Evolutionary conservation across 2,113 vertebrate species (phyloP).

Genomic region (Microtus richardsoni): DNA sequence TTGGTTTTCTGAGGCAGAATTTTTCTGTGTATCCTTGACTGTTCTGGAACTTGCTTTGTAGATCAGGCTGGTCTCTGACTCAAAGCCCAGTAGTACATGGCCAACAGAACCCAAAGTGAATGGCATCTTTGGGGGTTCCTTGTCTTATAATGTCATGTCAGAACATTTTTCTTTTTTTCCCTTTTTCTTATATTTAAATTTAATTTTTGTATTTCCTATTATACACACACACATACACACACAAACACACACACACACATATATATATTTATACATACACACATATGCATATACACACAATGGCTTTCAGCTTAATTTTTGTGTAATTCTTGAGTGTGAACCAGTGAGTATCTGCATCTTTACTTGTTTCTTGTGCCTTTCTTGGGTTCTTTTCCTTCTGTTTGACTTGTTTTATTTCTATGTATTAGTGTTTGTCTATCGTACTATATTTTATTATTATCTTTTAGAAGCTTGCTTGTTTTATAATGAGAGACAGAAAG

Average conservation of each 20-base stretch:
- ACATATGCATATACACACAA: too few relatives aligned
- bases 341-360: background rate
- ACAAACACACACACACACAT: too few relatives aligned
- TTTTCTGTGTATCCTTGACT: background rate
- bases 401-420: background rate
- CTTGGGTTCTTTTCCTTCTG: background rate
- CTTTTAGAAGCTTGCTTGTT: background rate
- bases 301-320: too few relatives aligned
- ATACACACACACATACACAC: too few relatives aligned
- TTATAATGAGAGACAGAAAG: background rate
- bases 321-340: background rate
- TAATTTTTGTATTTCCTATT: background rate
- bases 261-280: too few relatives aligned
- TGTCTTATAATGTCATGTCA: background rate
- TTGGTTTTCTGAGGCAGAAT: background rate
- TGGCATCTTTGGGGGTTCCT: background rate
- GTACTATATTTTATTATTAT: background rate
- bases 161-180: background rate
- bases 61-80: background rate
- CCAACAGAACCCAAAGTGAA: background rate
- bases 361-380: background rate
- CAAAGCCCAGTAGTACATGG: background rate
- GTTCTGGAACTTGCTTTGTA: background rate
- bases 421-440: background rate
- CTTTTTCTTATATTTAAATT: background rate